A percentile compares a stretch with the other conserved stretches of the same genome.
Evolutionary conservation across 1,140 invertebrate genomes (phyloP).

Genomic region (Drosophila nigrodunni): DNA sequence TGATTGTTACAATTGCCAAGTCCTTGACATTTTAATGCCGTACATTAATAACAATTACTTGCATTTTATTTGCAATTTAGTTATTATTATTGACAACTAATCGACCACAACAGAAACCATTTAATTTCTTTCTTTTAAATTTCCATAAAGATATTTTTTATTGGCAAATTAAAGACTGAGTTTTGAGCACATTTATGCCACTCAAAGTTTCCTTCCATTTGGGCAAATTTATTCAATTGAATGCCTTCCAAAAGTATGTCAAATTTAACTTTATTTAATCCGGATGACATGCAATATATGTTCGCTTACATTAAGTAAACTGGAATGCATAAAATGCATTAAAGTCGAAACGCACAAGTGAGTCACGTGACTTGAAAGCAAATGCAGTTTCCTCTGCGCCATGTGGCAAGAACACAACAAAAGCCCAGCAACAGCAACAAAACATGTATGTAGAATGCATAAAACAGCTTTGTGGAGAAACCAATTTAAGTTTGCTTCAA

Average conservation of each 20-base stretch:
- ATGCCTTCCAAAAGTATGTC: slow-evolving; percentile 21
- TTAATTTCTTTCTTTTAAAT: neutral
- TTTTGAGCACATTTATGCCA: neutral
- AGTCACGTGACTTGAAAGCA: slow-evolving; percentile 65
- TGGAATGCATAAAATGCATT: slow-evolving; percentile 49
- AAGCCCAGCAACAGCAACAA: neutral
- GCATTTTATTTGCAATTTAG: slow-evolving; percentile 10
- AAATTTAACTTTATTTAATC: slow-evolving; percentile 34
- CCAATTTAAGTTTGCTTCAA: slow-evolving; percentile 68
- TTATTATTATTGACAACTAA: slow-evolving; percentile 4
- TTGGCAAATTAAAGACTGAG: neutral
- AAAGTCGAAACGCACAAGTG: slow-evolving; percentile 19
- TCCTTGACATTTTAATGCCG: slow-evolving; percentile 63
- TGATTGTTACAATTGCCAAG: slow-evolving; percentile 32
- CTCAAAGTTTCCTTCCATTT: neutral
- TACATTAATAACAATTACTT: slow-evolving; percentile 25
- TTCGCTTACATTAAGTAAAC: slow-evolving; percentile 52
- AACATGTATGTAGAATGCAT: slow-evolving; percentile 14
- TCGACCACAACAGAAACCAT: neutral
- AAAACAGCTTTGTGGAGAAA: slow-evolving; percentile 52
- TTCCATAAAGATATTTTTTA: neutral
- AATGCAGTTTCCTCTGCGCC: slow-evolving; percentile 36
- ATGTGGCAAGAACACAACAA: slow-evolving; percentile 7
- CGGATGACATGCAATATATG: slow-evolving; percentile 18
- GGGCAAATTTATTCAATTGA: slow-evolving; percentile 24